Base-by-base conservation (phyloP, 2,888 invertebrate genomes). In the Keiferia lycopersicella region DNA sequence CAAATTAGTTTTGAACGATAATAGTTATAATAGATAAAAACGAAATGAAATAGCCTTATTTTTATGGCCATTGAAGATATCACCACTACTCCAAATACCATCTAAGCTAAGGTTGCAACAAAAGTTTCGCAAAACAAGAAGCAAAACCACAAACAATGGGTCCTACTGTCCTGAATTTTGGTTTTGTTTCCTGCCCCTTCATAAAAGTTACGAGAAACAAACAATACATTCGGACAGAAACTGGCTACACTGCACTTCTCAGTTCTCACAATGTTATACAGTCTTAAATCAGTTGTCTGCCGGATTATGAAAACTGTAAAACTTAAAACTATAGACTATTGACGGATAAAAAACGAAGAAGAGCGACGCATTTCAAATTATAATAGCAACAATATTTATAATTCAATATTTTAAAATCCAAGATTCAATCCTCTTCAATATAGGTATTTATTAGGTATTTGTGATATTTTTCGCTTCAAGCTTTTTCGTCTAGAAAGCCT, bases 161-260 rank as follows among this genome's bases (percentile, higher is more conserved):
- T 60, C 65, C 74, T 77, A 75, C 79, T 81, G 84, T 82, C 78
- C 79, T 80, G 75, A 75, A 76, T 80, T 85, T 74, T 76, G 78
- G 75, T 16, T 73, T 75, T 76, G 75, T 78, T 87, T 87, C 87
- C 87, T 83, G 78, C 73, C 79, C 71, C 77, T 78, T 81, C 82
- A 81, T 85, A 81, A 76, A 79, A 76, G 73, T 50, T 18, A 11
- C 12, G 20, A 50, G 72, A 82, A 76, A 75, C 74, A 75, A 81
- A 88, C 86, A 87, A 87, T 82, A 83, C 56, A 0, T 26, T 30
- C n/a, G 1, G 14, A 30, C n/a, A 1, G 6, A 10, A 22, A 51
- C 11, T 51, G 20, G 51, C 45, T 45, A 12, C 50, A 20, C 7
- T 22, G 22, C 51, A 53, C 3, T 22, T 53, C 22, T 22, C 14